A percentile compares a stretch with the other conserved stretches of the same genome.
Evolutionary conservation across 2,888 invertebrate species (phyloP).

Genomic region (Machimus atricapillus): DNA sequence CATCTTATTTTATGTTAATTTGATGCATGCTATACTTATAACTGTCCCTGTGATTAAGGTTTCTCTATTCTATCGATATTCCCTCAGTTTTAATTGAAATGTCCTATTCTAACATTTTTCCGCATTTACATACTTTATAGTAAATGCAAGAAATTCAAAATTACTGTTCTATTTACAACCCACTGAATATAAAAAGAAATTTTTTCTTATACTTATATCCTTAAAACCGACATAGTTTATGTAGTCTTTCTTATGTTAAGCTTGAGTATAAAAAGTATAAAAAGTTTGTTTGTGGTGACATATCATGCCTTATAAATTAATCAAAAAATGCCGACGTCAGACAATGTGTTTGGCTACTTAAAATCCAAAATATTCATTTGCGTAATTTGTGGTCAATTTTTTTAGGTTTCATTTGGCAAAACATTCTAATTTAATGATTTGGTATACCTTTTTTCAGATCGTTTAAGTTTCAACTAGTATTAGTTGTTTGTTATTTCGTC

Average conservation of each 20-base stretch:
- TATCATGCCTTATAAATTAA: neutral
- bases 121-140: too few relatives aligned
- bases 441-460: neutral
- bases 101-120: neutral
- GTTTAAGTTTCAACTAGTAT: neutral
- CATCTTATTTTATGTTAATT: neutral
- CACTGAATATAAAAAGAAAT: too few relatives aligned
- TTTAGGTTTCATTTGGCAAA: neutral
- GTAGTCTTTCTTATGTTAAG: neutral
- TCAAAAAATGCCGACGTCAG: neutral
- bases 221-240: neutral
- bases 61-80: neutral
- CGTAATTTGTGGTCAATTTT: neutral
- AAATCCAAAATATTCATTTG: neutral
- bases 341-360: neutral
- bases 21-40: neutral
- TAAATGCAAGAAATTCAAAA: neutral
- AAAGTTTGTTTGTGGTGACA: neutral
- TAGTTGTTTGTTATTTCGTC: too few relatives aligned
- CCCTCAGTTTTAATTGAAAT: neutral
- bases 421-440: neutral
- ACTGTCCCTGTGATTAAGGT: neutral
- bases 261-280: neutral
- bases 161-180: too few relatives aligned
- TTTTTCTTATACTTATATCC: neutral